phyloP scores from a whole-genome alignment of 2,113 vertebrate genomes.

The Callithrix jacchus region DNA sequence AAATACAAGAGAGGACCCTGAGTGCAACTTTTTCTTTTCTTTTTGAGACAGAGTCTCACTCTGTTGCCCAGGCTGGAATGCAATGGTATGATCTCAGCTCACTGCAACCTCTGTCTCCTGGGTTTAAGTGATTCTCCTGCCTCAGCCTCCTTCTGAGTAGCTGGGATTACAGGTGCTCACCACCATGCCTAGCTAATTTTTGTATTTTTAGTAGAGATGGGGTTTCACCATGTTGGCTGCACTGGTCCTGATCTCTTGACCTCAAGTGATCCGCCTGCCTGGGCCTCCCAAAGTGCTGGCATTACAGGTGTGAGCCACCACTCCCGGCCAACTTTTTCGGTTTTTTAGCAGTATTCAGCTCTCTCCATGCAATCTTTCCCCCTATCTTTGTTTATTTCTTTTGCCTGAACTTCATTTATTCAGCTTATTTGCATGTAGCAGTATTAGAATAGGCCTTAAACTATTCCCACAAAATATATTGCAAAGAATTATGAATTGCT shows the following conservation, averaged over 20 bases:
- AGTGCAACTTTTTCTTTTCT: not conserved
- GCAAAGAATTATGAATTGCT: conserved; percentile 15
- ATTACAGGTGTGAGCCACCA: not conserved
- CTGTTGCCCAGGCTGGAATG: not conserved
- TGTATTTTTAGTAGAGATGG: not conserved
- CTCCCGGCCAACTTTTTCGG: not conserved
- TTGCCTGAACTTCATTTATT: conserved; percentile 18
- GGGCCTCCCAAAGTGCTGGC: not conserved
- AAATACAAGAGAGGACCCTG: not conserved
- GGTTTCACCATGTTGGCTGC: not conserved
- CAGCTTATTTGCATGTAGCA: not conserved
- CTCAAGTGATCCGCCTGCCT: not conserved
- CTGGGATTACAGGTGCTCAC: too few species aligned
- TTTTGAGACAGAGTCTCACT: not conserved
- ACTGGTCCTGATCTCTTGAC: not conserved
- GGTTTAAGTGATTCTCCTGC: not conserved
- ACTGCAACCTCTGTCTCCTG: not conserved
- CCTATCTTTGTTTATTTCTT: not conserved
- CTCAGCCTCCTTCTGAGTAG: not conserved
- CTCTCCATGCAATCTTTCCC: not conserved
- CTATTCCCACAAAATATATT: not conserved
- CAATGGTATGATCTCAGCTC: not conserved
- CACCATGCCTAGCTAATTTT: not conserved
- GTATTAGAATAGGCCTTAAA: not conserved
- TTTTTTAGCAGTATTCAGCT: not conserved